A percentile compares a stretch with the other conserved stretches of the same genome.
Evolutionary conservation across 2,797 vertebrate species (phyloP).

Genomic region (Gouania willdenowi): DNA sequence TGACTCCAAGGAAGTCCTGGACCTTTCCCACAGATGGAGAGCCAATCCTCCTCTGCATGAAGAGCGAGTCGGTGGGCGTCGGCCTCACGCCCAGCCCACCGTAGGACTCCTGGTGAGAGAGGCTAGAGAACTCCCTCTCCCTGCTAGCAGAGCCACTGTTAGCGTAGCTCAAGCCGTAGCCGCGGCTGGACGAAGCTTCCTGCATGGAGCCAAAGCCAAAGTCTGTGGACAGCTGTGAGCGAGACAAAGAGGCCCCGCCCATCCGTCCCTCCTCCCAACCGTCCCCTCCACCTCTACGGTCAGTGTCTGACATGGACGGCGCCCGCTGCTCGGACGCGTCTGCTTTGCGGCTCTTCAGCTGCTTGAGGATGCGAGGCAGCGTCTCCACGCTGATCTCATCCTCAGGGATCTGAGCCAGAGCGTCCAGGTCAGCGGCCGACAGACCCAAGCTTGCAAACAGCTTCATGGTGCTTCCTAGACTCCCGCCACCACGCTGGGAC

Average conservation of each 20-base stretch:
- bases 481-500: slow-evolving; percentile 31
- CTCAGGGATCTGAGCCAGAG: slow-evolving; percentile 75
- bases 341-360: slow-evolving; percentile 75
- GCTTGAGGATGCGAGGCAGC: slow-evolving; percentile 76
- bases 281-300: slow-evolving; percentile 58
- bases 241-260: slow-evolving; percentile 46
- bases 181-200: slow-evolving; percentile 43
- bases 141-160: slow-evolving; percentile 31
- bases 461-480: slow-evolving; percentile 78
- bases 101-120: slow-evolving; percentile 65
- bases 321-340: slow-evolving; percentile 47
- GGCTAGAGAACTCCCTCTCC: slow-evolving; percentile 66
- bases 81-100: slow-evolving; percentile 54
- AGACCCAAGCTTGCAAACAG: slow-evolving; percentile 79
- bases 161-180: slow-evolving; percentile 57
- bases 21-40: slow-evolving; percentile 73
- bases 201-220: slow-evolving; percentile 68
- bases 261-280: slow-evolving; percentile 63
- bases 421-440: slow-evolving; percentile 76
- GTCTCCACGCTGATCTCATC: slow-evolving; percentile 80
- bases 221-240: slow-evolving; percentile 49
- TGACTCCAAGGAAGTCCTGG: slow-evolving; percentile 78
- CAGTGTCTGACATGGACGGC: slow-evolving; percentile 51
- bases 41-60: slow-evolving; percentile 69
- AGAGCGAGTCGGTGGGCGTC: slow-evolving; percentile 45